Evolutionary conservation across 2,797 vertebrate species (phyloP).

Genomic region (Oceanodroma leucorhoa): DNA sequence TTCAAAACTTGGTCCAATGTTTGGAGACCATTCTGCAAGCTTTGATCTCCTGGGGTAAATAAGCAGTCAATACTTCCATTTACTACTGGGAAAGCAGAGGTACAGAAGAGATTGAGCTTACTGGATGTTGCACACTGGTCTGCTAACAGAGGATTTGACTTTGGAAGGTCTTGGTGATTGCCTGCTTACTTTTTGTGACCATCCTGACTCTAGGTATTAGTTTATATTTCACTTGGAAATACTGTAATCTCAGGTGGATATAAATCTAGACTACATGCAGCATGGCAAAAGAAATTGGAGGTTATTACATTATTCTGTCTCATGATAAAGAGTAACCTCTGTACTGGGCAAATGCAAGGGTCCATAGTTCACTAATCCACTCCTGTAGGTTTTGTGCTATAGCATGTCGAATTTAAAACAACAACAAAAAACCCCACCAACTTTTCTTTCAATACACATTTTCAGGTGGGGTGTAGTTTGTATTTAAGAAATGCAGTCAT

Average conservation of each 20-base stretch:
- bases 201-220: not conserved
- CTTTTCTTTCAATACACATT: not conserved
- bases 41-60: not conserved
- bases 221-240: not conserved
- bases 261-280: not conserved
- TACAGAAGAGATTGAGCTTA: not conserved
- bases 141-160: not conserved
- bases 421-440: not conserved
- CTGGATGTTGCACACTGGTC: not conserved
- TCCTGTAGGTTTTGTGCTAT: not conserved
- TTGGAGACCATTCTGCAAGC: not conserved
- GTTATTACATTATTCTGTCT: not conserved
- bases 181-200: not conserved
- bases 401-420: not conserved
- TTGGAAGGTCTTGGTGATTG: not conserved
- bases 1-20: not conserved
- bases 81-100: not conserved
- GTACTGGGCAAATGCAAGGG: not conserved
- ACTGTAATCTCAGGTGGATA: not conserved
- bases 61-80: not conserved
- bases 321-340: not conserved
- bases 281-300: not conserved
- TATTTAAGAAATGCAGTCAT: not conserved
- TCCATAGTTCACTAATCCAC: not conserved
- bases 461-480: not conserved